Conservation (phyloP, 2,888 invertebrate species). For the Matsumyia berberina region DNA sequence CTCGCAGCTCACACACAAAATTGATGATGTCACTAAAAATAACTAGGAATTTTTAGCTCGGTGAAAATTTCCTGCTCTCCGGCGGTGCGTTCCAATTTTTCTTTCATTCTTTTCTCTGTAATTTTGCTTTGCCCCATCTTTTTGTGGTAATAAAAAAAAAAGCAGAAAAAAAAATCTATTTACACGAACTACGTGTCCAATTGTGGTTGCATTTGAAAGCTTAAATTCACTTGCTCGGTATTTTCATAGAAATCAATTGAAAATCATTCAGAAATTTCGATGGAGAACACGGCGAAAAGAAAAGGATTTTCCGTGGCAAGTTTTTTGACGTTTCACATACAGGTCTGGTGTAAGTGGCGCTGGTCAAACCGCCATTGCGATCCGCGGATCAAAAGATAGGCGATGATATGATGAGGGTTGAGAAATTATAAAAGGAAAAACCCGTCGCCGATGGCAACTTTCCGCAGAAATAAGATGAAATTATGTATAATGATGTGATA, state of each 20-base stretch:
- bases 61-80: constrained; percentile 67
- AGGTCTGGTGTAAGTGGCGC: constrained; percentile 41
- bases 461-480: constrained; percentile 25
- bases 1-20: constrained; percentile 65
- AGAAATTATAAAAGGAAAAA: constrained; percentile 29
- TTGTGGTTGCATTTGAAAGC: constrained; percentile 24
- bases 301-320: constrained; percentile 68
- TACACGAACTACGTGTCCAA: constrained; percentile 34
- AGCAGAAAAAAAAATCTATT: constrained; percentile 53
- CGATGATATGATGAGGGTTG: constrained; percentile 81
- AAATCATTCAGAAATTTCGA: constrained; percentile 63
- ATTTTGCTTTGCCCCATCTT: background rate
- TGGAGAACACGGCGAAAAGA: constrained; percentile 16
- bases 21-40: constrained; percentile 77
- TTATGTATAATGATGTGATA: constrained; percentile 19
- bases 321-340: constrained; percentile 69
- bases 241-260: constrained; percentile 8
- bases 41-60: constrained; percentile 71
- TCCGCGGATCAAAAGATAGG: constrained; percentile 62
- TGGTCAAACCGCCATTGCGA: constrained; percentile 75
- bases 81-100: constrained; percentile 61
- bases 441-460: constrained; percentile 49
- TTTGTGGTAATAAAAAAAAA: background rate
- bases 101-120: constrained; percentile 4
- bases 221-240: background rate